These are phyloP conservation scores for Riptortus pedestris DNA, from an alignment of 1,140 invertebrate species.

Conservation along the genomic window DNA sequence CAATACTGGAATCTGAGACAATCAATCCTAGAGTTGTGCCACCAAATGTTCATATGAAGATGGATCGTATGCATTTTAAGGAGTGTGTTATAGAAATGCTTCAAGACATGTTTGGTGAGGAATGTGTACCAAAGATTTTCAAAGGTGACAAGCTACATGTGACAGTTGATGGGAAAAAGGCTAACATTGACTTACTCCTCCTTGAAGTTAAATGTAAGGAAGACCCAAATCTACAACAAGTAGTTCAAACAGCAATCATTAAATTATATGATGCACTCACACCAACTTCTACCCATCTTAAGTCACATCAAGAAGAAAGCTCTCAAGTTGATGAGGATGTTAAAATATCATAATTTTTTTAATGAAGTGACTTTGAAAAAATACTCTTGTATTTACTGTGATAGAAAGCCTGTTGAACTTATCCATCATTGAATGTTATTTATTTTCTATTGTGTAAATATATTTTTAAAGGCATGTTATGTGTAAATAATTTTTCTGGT, in stretches of 20 bases:
- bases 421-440: too few species aligned
- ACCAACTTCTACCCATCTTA: conserved; percentile 40
- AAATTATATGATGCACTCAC: conserved; percentile 77
- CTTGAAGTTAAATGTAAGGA: conserved; percentile 69
- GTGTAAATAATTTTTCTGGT: too few species aligned
- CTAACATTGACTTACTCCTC: conserved; percentile 71
- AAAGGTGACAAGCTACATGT: conserved; percentile 82
- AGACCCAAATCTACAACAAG: conserved; percentile 71
- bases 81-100: conserved; percentile 72
- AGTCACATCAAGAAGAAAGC: background rate
- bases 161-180: conserved; percentile 71
- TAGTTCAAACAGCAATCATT: conserved; percentile 72
- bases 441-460: too few species aligned
- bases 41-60: conserved; percentile 51
- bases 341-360: conserved; percentile 1
- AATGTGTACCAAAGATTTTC: conserved; percentile 87
- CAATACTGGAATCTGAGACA: conserved; percentile 61
- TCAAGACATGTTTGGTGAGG: conserved; percentile 88
- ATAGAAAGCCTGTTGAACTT: too few species aligned
- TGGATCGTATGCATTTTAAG: conserved; percentile 79
- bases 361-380: too few species aligned
- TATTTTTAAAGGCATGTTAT: too few species aligned
- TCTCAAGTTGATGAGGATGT: background rate
- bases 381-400: too few species aligned
- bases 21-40: conserved; percentile 49